Conservation (phyloP, 2,113 vertebrate genomes). For the Lates calcarifer region DNA sequence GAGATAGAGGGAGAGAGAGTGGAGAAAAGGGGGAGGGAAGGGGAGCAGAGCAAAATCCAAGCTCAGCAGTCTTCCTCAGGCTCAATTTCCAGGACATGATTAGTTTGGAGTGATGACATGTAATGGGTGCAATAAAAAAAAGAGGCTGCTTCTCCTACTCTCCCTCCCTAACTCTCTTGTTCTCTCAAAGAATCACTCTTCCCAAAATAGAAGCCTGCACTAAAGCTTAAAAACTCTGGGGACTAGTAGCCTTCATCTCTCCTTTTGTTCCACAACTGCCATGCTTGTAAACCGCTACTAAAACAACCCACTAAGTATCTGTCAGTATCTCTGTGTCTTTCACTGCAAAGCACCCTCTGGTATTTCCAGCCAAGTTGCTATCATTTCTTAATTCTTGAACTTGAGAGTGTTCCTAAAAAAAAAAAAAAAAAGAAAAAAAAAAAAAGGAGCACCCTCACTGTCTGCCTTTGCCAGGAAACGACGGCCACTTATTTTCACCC, state of each 20-base stretch:
- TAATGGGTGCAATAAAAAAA: constrained; percentile 73
- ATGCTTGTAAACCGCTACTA: constrained; percentile 52
- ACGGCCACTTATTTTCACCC: constrained; percentile 33
- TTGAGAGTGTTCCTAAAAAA: constrained; percentile 13
- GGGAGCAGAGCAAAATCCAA: constrained; percentile 64
- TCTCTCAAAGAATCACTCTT: constrained; percentile 56
- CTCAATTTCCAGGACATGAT: constrained; percentile 83
- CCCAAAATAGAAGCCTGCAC: constrained; percentile 59
- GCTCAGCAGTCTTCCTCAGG: constrained; percentile 78
- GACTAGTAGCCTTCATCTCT: constrained; percentile 49
- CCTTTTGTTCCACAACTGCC: constrained; percentile 60
- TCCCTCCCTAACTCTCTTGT: constrained; percentile 18
- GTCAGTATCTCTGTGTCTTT: constrained; percentile 52
- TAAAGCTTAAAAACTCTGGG: constrained; percentile 56
- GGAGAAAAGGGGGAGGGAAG: constrained; percentile 20
- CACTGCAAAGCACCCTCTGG: constrained; percentile 38
- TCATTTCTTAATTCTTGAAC: constrained; percentile 48
- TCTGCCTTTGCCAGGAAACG: constrained; percentile 27
- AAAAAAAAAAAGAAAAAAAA: too few species aligned
- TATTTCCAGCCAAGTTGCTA: constrained; percentile 37
- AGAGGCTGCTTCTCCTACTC: constrained; percentile 41
- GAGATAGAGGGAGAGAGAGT: constrained; percentile 31
- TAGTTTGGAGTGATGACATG: constrained; percentile 81
- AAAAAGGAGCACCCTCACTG: constrained; percentile 8
- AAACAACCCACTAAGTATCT: constrained; percentile 64